Evolutionary conservation across 2,888 invertebrate species (phyloP).

Genomic region (Chorisops tibialis): DNA sequence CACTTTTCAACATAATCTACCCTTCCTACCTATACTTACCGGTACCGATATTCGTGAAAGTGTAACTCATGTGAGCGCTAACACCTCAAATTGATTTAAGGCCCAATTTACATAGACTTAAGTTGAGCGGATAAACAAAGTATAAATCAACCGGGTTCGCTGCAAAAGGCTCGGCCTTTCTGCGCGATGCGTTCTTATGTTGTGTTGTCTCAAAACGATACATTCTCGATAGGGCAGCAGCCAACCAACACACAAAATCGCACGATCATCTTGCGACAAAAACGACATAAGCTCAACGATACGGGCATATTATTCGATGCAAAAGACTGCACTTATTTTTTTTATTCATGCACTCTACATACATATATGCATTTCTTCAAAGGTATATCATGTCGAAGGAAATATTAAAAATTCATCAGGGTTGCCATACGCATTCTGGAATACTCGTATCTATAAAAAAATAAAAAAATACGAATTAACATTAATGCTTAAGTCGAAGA

Average conservation of each 20-base stretch:
- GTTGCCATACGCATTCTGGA: constrained; percentile 21
- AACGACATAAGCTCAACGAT: too few relatives aligned
- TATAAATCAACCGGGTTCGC: constrained; percentile 28
- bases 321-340: constrained; percentile 7
- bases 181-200: too few relatives aligned
- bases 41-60: too few relatives aligned
- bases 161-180: too few relatives aligned
- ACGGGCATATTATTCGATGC: constrained; percentile 13
- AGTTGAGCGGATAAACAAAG: constrained; percentile 30
- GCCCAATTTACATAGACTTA: constrained; percentile 33
- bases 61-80: constrained; percentile 23
- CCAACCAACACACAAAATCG: too few relatives aligned
- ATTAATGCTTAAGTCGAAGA: constrained; percentile 20
- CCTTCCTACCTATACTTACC: neutral
- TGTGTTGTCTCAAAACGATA: too few relatives aligned
- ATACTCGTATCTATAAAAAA: too few relatives aligned
- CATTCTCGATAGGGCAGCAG: too few relatives aligned
- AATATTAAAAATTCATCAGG: constrained; percentile 23
- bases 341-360: constrained; percentile 11
- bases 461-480: too few relatives aligned
- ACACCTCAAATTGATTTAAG: constrained; percentile 31
- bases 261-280: too few relatives aligned
- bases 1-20: neutral
- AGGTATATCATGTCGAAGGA: constrained; percentile 3
- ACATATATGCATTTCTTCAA: neutral